Evolutionary conservation across 2,888 invertebrate genomes (phyloP).

Genomic region (Heliconius charithonia): DNA sequence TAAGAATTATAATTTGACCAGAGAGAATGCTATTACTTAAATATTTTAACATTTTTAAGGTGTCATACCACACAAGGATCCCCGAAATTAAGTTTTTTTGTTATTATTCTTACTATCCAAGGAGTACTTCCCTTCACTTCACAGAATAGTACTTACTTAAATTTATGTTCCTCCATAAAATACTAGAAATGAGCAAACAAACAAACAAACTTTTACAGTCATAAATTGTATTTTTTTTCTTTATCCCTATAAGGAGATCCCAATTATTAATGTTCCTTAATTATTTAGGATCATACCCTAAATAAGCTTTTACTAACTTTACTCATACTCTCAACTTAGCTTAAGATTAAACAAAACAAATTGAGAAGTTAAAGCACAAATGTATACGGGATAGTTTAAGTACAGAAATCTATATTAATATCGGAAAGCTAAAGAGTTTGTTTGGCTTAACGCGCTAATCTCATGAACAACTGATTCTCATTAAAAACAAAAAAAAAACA

Average conservation of each 20-base stretch:
- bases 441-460: neutral
- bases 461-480: neutral
- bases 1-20: no score
- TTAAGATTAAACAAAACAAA: conserved; percentile 19
- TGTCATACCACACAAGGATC: no score
- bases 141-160: no score
- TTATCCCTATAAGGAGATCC: neutral
- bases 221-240: no score
- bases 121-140: no score
- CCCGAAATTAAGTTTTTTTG: no score
- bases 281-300: conserved; percentile 7
- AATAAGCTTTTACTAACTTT: conserved; percentile 11
- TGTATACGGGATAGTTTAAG: conserved; percentile 1
- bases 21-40: no score
- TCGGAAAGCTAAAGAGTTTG: neutral
- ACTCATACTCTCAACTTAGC: neutral
- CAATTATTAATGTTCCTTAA: neutral
- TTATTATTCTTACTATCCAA: no score
- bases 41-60: no score
- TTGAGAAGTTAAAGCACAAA: conserved; percentile 4
- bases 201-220: no score
- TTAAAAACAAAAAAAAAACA: neutral
- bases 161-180: no score
- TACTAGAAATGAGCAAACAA: no score
- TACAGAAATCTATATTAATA: neutral